phyloP scores from a whole-genome alignment of 2,113 vertebrate species.

The Camarhynchus parvulus region DNA sequence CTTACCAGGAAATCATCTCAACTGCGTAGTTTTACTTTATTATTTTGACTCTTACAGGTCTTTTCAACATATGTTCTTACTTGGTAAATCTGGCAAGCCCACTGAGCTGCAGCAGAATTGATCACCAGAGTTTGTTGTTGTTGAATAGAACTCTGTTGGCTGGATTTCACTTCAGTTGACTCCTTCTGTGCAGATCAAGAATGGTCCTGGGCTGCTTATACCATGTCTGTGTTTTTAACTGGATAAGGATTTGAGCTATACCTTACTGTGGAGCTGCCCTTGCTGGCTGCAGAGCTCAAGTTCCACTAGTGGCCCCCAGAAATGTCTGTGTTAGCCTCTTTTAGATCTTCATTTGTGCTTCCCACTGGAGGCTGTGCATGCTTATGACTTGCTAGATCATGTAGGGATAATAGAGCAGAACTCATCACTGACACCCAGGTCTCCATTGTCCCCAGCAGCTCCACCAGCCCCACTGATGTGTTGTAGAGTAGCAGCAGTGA shows the following conservation, averaged over 20 bases:
- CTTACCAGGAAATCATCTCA: background rate
- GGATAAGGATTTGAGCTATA: background rate
- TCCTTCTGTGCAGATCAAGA: background rate
- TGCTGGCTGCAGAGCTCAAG: background rate
- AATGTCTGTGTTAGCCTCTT: background rate
- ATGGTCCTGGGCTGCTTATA: background rate
- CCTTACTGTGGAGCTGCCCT: background rate
- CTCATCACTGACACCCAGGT: background rate
- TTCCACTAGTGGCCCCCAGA: background rate
- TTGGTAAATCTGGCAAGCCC: background rate
- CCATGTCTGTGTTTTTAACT: background rate
- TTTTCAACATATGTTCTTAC: background rate
- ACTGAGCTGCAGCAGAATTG: background rate
- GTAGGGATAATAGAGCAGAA: background rate
- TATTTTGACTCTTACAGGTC: background rate
- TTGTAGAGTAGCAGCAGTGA: background rate
- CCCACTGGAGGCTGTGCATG: background rate
- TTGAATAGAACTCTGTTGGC: background rate
- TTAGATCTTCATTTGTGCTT: background rate
- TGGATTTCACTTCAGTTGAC: background rate
- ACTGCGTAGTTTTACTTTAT: background rate
- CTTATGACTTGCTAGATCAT: background rate
- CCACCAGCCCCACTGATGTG: background rate
- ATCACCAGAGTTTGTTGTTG: background rate
- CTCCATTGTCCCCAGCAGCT: background rate